Conservation (phyloP, 2,113 vertebrate species). For the Oryzias melastigma region DNA sequence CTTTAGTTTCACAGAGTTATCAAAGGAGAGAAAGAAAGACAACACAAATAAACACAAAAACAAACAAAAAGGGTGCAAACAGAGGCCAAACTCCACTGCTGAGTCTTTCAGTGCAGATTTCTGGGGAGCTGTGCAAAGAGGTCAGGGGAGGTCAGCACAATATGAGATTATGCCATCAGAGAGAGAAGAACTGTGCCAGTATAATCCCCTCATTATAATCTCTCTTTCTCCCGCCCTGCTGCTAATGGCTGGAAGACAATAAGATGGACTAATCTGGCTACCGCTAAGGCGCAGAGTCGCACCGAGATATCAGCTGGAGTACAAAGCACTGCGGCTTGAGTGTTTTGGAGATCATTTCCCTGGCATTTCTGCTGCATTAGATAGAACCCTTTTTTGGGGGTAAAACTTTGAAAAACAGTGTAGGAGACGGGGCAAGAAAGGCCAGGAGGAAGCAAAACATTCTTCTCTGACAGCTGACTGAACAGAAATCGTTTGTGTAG, state of each 20-base stretch:
- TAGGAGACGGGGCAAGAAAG: slow-evolving; percentile 1
- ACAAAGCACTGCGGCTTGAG: slow-evolving; percentile 40
- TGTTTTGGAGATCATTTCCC: slow-evolving; percentile 64
- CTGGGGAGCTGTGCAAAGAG: slow-evolving; percentile 62
- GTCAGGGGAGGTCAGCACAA: slow-evolving; percentile 56
- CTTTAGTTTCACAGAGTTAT: slow-evolving; percentile 44
- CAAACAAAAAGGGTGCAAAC: slow-evolving; percentile 39
- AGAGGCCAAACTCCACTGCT: slow-evolving; percentile 28
- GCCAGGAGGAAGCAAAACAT: background rate
- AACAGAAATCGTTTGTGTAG: no score
- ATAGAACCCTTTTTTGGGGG: slow-evolving; percentile 41
- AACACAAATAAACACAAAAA: slow-evolving; percentile 38
- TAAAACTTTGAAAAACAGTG: background rate
- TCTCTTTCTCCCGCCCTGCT: slow-evolving; percentile 42
- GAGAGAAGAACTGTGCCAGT: slow-evolving; percentile 48
- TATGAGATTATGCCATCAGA: slow-evolving; percentile 73
- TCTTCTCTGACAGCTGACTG: no score
- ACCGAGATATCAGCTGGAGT: slow-evolving; percentile 38
- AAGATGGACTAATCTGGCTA: slow-evolving; percentile 65
- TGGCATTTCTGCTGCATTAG: slow-evolving; percentile 67
- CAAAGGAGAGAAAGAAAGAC: slow-evolving; percentile 38
- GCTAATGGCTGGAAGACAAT: slow-evolving; percentile 72
- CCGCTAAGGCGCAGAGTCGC: slow-evolving; percentile 35
- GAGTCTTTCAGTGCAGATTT: slow-evolving; percentile 60
- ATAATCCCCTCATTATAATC: slow-evolving; percentile 72